These are phyloP conservation scores for Eupleurogrammus muticus DNA, from an alignment of 2,797 vertebrate species.

Conservation along the genomic window DNA sequence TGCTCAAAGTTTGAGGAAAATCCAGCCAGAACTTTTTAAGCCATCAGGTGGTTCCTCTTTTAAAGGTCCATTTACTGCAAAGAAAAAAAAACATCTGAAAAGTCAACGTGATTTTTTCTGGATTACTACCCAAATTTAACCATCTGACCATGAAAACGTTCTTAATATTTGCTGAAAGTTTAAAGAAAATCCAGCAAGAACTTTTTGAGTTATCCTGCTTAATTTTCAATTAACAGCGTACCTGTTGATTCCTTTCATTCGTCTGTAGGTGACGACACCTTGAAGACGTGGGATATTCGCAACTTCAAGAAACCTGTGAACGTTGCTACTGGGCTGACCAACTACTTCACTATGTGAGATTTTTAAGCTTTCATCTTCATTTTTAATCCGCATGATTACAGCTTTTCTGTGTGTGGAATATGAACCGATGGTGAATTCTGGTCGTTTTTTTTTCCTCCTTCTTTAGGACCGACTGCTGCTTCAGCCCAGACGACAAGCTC, in stretches of 20 bases:
- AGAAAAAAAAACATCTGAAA: no score
- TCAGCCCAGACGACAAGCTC: conserved; percentile 96
- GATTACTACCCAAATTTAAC: no score
- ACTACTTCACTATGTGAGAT: conserved; percentile 94
- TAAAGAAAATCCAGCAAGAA: no score
- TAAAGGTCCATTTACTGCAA: no score
- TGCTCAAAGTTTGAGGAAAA: no score
- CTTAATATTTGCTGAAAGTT: no score
- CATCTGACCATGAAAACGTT: no score
- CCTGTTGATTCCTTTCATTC: conserved; percentile 17
- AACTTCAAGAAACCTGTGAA: conserved; percentile 94
- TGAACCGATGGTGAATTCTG: conserved; percentile 7
- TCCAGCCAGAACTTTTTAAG: no score
- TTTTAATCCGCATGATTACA: background rate
- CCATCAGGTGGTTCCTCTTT: no score
- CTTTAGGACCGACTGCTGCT: conserved; percentile 96
- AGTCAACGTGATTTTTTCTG: no score
- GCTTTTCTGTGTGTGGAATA: background rate
- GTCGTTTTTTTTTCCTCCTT: conserved; percentile 34
- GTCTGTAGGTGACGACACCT: conserved; percentile 93
- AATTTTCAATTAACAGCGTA: conserved; percentile 13
- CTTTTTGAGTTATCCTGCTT: no score
- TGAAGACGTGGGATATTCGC: conserved; percentile 97
- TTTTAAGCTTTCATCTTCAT: background rate
- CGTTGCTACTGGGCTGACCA: conserved; percentile 86